A percentile compares a stretch with the other conserved stretches of the same genome.
Conservation (phyloP, 2,888 invertebrate species). For the Prosapia bicincta region DNA sequence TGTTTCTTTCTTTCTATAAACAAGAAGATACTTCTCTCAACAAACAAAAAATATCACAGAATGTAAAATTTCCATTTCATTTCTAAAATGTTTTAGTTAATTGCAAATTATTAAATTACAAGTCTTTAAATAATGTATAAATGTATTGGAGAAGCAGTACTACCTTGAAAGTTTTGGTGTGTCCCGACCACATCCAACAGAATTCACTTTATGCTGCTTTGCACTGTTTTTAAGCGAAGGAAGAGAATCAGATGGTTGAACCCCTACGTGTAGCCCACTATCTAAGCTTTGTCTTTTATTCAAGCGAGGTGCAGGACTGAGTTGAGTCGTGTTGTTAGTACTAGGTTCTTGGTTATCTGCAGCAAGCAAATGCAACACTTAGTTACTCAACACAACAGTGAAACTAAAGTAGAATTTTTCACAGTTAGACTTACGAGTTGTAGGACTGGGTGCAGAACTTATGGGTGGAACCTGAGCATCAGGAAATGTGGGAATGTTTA, state of each 20-base stretch:
- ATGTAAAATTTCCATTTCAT: too few relatives aligned
- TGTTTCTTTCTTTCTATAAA: too few relatives aligned
- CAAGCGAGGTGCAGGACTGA: slow-evolving; percentile 44
- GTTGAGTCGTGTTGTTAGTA: not conserved
- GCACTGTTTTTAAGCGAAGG: slow-evolving; percentile 42
- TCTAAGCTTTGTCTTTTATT: slow-evolving; percentile 74
- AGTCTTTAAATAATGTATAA: too few relatives aligned
- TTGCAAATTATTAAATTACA: too few relatives aligned
- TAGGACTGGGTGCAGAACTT: slow-evolving; percentile 34
- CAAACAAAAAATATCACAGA: too few relatives aligned
- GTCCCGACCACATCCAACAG: slow-evolving; percentile 40
- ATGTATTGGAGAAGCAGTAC: too few relatives aligned
- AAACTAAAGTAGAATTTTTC: not conserved
- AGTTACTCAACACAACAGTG: not conserved
- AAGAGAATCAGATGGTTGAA: slow-evolving; percentile 41
- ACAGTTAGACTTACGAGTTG: slow-evolving; percentile 6
- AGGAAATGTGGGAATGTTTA: slow-evolving; percentile 42
- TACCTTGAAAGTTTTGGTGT: slow-evolving; percentile 50
- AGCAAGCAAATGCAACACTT: not conserved
- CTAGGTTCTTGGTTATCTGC: not conserved
- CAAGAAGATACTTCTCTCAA: too few relatives aligned
- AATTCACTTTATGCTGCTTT: slow-evolving; percentile 41
- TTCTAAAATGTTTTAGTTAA: too few relatives aligned
- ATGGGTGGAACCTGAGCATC: slow-evolving; percentile 1
- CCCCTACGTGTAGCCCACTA: slow-evolving; percentile 64